These are phyloP conservation scores for Sphaeramia orbicularis DNA, from an alignment of 2,797 vertebrate species.

Conservation along the genomic window DNA sequence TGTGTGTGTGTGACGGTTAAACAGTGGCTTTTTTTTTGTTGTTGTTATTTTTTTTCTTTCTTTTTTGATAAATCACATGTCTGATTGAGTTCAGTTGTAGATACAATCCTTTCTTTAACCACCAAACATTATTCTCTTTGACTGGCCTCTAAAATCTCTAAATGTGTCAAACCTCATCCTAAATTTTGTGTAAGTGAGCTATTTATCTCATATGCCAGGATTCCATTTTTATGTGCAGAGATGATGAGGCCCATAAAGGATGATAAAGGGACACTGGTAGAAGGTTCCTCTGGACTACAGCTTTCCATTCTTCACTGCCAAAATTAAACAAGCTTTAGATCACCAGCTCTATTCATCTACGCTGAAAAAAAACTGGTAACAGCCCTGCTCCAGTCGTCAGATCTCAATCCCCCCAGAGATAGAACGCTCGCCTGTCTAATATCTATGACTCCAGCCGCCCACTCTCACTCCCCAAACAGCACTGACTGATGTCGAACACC, in stretches of 20 bases:
- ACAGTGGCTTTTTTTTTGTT: too few relatives aligned
- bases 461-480: slow-evolving; percentile 60
- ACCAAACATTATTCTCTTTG: slow-evolving; percentile 13
- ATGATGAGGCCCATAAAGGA: slow-evolving; percentile 43
- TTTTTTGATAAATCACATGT: not conserved
- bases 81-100: slow-evolving; percentile 26
- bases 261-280: slow-evolving; percentile 45
- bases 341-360: slow-evolving; percentile 53
- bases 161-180: slow-evolving; percentile 38
- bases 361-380: slow-evolving; percentile 17
- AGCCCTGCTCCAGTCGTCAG: slow-evolving; percentile 39
- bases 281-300: slow-evolving; percentile 36
- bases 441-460: slow-evolving; percentile 65
- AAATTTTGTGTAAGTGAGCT: slow-evolving; percentile 33
- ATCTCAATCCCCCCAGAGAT: slow-evolving; percentile 59
- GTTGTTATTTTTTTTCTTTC: not conserved
- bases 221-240: slow-evolving; percentile 30
- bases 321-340: slow-evolving; percentile 66
- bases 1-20: not conserved
- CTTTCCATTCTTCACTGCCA: slow-evolving; percentile 50
- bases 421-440: slow-evolving; percentile 51
- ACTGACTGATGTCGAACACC: slow-evolving; percentile 65
- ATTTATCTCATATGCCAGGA: slow-evolving; percentile 36
- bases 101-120: slow-evolving; percentile 5
- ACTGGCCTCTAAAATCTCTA: slow-evolving; percentile 16